These are phyloP conservation scores for Camponotus pennsylvanicus DNA, from an alignment of 1,140 invertebrate genomes.

Conservation along the genomic window DNA sequence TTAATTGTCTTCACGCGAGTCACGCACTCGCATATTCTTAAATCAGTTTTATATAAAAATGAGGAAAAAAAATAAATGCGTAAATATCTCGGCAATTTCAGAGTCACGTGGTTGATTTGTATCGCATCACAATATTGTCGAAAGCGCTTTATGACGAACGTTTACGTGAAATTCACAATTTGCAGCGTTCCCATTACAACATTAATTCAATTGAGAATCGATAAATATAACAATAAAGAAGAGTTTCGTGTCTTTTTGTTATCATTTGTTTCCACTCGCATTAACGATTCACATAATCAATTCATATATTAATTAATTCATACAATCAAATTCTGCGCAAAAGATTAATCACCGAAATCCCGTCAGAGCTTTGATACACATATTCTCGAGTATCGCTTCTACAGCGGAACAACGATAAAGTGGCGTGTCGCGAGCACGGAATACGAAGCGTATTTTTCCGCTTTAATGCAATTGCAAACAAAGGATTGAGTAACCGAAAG, in stretches of 20 bases:
- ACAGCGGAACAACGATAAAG: constrained; percentile 29
- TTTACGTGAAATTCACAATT: constrained; percentile 50
- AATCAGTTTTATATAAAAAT: constrained; percentile 46
- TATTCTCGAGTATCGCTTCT: constrained; percentile 18
- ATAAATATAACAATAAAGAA: constrained; percentile 19
- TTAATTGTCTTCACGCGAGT: constrained; percentile 31
- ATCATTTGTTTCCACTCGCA: background rate
- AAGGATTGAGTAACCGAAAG: constrained; percentile 47
- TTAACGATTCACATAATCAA: background rate
- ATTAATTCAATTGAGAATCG: constrained; percentile 33
- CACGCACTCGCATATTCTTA: background rate
- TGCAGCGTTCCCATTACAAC: background rate
- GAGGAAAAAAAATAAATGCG: constrained; percentile 10
- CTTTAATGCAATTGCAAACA: constrained; percentile 59
- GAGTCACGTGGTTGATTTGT: constrained; percentile 55
- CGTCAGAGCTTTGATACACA: constrained; percentile 4
- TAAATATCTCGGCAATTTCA: constrained; percentile 51
- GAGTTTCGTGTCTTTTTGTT: background rate
- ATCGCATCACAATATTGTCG: constrained; percentile 39
- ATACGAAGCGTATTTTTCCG: constrained; percentile 57
- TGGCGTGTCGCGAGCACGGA: constrained; percentile 8
- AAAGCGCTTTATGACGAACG: constrained; percentile 42
- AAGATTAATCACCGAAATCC: background rate
- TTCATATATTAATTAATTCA: background rate
- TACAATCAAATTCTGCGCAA: background rate